Evolutionary conservation across 2,113 vertebrate species (phyloP).

Genomic region (Pygoscelis antarcticus): DNA sequence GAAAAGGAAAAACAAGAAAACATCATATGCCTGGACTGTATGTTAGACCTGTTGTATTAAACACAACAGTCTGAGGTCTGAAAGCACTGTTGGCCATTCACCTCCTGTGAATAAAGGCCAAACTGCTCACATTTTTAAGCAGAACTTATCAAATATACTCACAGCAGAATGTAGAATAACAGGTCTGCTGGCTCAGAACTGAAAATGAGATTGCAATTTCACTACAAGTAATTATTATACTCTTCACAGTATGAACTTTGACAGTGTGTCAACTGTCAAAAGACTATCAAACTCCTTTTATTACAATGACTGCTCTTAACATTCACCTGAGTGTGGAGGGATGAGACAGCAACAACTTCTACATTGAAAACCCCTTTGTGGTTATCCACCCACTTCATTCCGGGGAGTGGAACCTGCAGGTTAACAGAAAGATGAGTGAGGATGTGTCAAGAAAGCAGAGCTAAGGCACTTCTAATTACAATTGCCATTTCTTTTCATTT

Average conservation of each 20-base stretch:
- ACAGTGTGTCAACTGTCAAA: not conserved
- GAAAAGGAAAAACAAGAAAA: not conserved
- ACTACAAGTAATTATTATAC: not conserved
- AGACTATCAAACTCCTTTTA: not conserved
- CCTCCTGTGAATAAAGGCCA: not conserved
- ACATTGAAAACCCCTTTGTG: conserved; percentile 98
- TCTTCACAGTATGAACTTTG: not conserved
- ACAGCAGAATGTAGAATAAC: not conserved
- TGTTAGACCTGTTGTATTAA: not conserved
- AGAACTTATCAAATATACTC: conserved; percentile 8
- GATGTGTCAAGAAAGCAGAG: not conserved
- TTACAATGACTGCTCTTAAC: not conserved
- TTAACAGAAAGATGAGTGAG: not conserved
- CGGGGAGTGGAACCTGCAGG: conserved; percentile 91
- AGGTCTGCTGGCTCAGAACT: conserved; percentile 49
- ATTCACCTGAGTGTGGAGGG: conserved; percentile 93
- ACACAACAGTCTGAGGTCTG: not conserved
- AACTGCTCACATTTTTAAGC: not conserved
- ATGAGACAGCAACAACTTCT: conserved; percentile 91
- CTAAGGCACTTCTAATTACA: not conserved
- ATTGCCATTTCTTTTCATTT: not conserved
- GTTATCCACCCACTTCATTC: conserved; percentile 99
- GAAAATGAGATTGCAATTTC: conserved; percentile 19
- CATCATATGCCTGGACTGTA: not conserved
- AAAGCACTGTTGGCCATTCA: conserved; percentile 19